Percentiles rank a stretch among this genome's conserved stretches.
phyloP scores from a whole-genome alignment of 2,797 vertebrate genomes.

The Epinephelus malabaricus region DNA sequence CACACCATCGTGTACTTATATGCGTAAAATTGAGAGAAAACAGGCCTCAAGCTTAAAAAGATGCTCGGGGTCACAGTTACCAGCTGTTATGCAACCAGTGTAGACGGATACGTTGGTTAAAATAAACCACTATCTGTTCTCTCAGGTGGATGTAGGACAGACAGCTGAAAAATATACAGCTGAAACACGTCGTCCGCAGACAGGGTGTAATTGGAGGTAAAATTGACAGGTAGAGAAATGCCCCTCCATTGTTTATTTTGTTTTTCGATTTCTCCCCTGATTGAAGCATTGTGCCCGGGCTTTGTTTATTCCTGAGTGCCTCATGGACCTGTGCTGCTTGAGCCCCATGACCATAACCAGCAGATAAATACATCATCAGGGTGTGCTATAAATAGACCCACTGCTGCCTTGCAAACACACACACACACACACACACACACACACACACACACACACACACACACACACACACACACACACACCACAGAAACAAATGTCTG shows the following conservation, averaged over 20 bases:
- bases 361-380: constrained; percentile 67
- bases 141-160: constrained; percentile 3
- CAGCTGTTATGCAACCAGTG: not conserved
- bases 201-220: constrained; percentile 3
- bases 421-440: constrained; percentile 27
- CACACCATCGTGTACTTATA: not conserved
- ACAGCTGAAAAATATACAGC: not conserved
- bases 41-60: not conserved
- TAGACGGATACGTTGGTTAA: not conserved
- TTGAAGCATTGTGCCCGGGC: constrained; percentile 42
- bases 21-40: constrained; percentile 3
- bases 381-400: constrained; percentile 65
- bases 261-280: constrained; percentile 43
- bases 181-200: not conserved
- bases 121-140: not conserved
- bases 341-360: constrained; percentile 55
- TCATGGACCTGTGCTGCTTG: constrained; percentile 46
- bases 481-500: not conserved
- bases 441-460: constrained; percentile 24
- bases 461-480: constrained; percentile 29
- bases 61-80: not conserved
- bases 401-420: constrained; percentile 25
- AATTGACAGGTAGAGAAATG: constrained; percentile 36
- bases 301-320: constrained; percentile 43
- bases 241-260: not conserved